Evolutionary conservation across 2,113 vertebrate species (phyloP).

Genomic region (Actenoides lindsayi): DNA sequence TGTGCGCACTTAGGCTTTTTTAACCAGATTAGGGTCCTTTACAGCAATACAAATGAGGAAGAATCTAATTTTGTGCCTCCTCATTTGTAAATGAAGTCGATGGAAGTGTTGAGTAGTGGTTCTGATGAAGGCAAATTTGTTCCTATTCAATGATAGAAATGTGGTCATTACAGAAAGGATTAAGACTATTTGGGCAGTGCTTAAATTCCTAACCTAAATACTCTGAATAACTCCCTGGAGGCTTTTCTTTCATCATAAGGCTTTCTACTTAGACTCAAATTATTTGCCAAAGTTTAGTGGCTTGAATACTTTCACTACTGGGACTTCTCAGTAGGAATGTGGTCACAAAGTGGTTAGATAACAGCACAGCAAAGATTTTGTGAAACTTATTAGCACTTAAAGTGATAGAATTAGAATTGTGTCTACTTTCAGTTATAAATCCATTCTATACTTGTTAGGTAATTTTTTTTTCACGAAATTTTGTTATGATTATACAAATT

Average conservation of each 20-base stretch:
- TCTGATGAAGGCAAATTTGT: neutral
- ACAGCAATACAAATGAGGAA: neutral
- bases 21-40: neutral
- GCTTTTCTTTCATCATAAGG: neutral
- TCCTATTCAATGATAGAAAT: neutral
- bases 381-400: neutral
- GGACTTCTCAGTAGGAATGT: neutral
- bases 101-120: neutral
- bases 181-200: neutral
- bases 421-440: neutral
- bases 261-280: neutral
- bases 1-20: neutral
- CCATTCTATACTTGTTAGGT: neutral
- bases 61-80: neutral
- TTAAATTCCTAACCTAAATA: neutral
- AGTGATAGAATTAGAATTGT: neutral
- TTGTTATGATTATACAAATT: neutral
- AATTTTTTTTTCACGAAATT: neutral
- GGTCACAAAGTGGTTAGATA: neutral
- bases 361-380: neutral
- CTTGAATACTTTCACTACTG: neutral
- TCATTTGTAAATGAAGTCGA: neutral
- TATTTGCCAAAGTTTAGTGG: neutral
- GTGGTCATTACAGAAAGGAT: neutral
- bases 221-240: neutral